These are phyloP conservation scores for Poeciliopsis retropinna DNA, from an alignment of 2,113 vertebrate species.

Conservation along the genomic window DNA sequence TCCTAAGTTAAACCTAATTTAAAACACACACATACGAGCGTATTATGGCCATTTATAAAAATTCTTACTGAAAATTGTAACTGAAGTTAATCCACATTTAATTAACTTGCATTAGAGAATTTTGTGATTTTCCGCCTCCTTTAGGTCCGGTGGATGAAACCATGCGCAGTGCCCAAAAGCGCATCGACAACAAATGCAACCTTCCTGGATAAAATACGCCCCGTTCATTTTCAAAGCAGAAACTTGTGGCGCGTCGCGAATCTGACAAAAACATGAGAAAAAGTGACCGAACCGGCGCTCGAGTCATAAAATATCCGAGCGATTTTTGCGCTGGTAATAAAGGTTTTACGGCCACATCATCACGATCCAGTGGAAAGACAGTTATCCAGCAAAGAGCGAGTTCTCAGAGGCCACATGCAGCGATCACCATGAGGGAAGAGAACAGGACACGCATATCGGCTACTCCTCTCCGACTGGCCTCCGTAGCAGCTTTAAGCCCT, in stretches of 20 bases:
- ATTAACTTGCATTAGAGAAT: not conserved
- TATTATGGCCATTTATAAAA: not conserved
- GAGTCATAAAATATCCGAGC: conserved; percentile 6
- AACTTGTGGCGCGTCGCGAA: conserved; percentile 61
- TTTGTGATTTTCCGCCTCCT: conserved; percentile 34
- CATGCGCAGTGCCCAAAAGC: conserved; percentile 60
- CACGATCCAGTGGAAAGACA: conserved; percentile 22
- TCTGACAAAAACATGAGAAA: not conserved
- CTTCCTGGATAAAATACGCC: conserved; percentile 24
- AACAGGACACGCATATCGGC: conserved; percentile 32
- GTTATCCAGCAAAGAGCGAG: conserved; percentile 35
- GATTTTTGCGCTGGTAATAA: conserved; percentile 32
- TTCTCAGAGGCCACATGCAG: conserved; percentile 67
- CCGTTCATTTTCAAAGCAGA: conserved; percentile 37
- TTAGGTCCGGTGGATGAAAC: conserved; percentile 36
- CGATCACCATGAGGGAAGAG: conserved; percentile 58
- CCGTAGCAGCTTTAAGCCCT: conserved; percentile 15
- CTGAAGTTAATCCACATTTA: not conserved
- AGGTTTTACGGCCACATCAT: conserved; percentile 40
- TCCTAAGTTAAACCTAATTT: no score
- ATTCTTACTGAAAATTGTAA: not conserved
- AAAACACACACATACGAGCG: no score
- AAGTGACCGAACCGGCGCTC: conserved; percentile 19
- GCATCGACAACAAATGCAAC: conserved; percentile 58
- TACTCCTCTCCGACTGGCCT: conserved; percentile 50